These are phyloP conservation scores for Diorhabda sublineata DNA, from an alignment of 1,140 invertebrate species.

Conservation along the genomic window DNA sequence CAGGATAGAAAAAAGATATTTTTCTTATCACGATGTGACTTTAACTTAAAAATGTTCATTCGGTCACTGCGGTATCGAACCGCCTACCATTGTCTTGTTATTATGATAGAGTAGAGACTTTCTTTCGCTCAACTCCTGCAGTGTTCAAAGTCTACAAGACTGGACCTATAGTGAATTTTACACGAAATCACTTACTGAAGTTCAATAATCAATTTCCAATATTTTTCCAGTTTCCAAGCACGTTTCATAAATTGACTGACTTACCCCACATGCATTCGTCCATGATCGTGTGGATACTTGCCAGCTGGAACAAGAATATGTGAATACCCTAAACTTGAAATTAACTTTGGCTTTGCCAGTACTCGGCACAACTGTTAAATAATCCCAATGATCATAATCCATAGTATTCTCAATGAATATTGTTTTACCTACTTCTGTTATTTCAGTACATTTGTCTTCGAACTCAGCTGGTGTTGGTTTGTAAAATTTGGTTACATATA, in stretches of 20 bases:
- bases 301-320: not conserved
- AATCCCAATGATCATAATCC: constrained; percentile 24
- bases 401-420: not conserved
- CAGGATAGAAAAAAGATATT: too few relatives aligned
- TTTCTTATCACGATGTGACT: too few relatives aligned
- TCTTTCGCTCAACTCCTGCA: too few relatives aligned
- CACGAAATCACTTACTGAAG: too few relatives aligned
- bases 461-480: constrained; percentile 23
- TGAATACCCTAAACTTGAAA: constrained; percentile 6
- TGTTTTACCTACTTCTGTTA: not conserved
- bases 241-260: not conserved
- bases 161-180: too few relatives aligned
- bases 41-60: too few relatives aligned
- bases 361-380: constrained; percentile 24
- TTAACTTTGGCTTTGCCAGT: not conserved
- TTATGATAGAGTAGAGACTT: too few relatives aligned
- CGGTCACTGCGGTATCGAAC: too few relatives aligned
- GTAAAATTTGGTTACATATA: constrained; percentile 18
- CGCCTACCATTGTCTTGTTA: too few relatives aligned
- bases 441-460: not conserved
- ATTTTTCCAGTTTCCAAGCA: too few relatives aligned
- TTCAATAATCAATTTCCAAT: too few relatives aligned
- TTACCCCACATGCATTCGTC: not conserved
- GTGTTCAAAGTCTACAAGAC: too few relatives aligned
- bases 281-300: not conserved